A percentile compares a stretch with the other conserved stretches of the same genome.
These are phyloP conservation scores for Dicyrtomina minuta DNA, from an alignment of 2,888 invertebrate species.

Conservation along the genomic window DNA sequence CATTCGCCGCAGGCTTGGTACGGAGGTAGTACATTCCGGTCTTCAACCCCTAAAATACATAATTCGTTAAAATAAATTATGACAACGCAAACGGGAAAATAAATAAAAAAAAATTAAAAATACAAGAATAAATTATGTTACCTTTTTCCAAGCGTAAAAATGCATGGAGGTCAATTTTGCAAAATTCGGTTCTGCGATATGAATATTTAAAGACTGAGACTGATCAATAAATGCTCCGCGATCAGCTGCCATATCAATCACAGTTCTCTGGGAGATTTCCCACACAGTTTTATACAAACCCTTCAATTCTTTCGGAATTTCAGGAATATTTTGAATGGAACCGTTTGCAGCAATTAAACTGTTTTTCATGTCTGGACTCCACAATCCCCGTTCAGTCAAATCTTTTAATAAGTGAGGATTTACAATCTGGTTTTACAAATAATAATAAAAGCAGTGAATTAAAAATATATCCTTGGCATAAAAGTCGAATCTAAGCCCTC, in stretches of 20 bases:
- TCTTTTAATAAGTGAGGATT: slow-evolving; percentile 94
- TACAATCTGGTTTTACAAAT: slow-evolving; percentile 86
- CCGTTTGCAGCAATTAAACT: slow-evolving; percentile 86
- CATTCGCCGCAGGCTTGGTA: slow-evolving; percentile 93
- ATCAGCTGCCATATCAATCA: slow-evolving; percentile 96
- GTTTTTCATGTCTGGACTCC: slow-evolving; percentile 96
- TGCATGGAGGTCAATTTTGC: slow-evolving; percentile 96
- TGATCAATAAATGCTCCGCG: slow-evolving; percentile 98
- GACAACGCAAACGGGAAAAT: not conserved
- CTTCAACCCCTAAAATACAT: slow-evolving; percentile 74
- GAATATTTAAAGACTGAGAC: slow-evolving; percentile 96
- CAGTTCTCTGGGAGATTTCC: slow-evolving; percentile 91
- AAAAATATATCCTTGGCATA: not conserved
- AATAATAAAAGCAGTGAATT: not conserved
- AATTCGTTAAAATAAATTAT: not conserved
- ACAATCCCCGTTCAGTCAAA: slow-evolving; percentile 83
- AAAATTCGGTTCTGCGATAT: slow-evolving; percentile 91
- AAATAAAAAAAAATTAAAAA: not conserved
- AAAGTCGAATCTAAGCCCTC: too few species aligned
- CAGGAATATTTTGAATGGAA: slow-evolving; percentile 84
- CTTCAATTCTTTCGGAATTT: slow-evolving; percentile 81
- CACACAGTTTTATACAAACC: slow-evolving; percentile 93
- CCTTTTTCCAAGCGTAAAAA: slow-evolving; percentile 93
- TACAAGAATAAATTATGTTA: slow-evolving; percentile 54
- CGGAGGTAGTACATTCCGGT: slow-evolving; percentile 99